A percentile compares a stretch with the other conserved stretches of the same genome.
phyloP scores from a whole-genome alignment of 2,888 invertebrate genomes.

The Acronicta psi region DNA sequence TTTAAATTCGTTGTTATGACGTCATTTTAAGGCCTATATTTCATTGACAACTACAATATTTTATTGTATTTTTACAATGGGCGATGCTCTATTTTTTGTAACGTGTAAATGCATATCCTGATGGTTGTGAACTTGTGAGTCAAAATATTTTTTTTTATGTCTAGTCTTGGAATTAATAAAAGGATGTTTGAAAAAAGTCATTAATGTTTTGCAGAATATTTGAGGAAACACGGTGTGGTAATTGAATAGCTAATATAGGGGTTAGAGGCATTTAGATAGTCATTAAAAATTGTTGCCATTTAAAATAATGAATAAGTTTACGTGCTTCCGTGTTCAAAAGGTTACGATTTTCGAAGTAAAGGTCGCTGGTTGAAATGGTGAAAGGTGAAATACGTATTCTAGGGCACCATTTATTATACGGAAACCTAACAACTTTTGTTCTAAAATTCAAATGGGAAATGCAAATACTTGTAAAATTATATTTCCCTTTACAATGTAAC shows the following conservation, averaged over 20 bases:
- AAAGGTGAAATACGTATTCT: too few relatives aligned
- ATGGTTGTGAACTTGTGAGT: slow-evolving; percentile 30
- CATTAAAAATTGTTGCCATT: slow-evolving; percentile 7
- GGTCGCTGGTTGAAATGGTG: too few relatives aligned
- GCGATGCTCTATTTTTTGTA: slow-evolving; percentile 40
- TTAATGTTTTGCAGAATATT: background rate
- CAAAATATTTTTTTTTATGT: slow-evolving; percentile 22
- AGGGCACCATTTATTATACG: too few relatives aligned
- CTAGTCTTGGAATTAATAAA: slow-evolving; percentile 17
- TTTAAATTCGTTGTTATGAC: slow-evolving; percentile 62
- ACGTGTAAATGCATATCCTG: slow-evolving; percentile 41
- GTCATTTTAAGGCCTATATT: slow-evolving; percentile 62
- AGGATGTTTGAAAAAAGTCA: background rate
- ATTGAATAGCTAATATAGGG: slow-evolving; percentile 2
- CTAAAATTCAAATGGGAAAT: too few relatives aligned
- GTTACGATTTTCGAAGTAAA: slow-evolving; percentile 17
- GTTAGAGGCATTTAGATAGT: background rate
- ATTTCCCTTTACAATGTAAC: too few relatives aligned
- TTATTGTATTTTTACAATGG: slow-evolving; percentile 45
- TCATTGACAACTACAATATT: slow-evolving; percentile 40
- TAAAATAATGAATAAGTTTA: slow-evolving; percentile 7
- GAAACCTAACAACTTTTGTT: too few relatives aligned
- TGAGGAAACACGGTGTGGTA: background rate
- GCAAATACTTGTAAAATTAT: too few relatives aligned
- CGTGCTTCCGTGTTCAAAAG: slow-evolving; percentile 10